Evolutionary conservation across 2,797 vertebrate species (phyloP).

Genomic region (Tympanoctomys barrerae): DNA sequence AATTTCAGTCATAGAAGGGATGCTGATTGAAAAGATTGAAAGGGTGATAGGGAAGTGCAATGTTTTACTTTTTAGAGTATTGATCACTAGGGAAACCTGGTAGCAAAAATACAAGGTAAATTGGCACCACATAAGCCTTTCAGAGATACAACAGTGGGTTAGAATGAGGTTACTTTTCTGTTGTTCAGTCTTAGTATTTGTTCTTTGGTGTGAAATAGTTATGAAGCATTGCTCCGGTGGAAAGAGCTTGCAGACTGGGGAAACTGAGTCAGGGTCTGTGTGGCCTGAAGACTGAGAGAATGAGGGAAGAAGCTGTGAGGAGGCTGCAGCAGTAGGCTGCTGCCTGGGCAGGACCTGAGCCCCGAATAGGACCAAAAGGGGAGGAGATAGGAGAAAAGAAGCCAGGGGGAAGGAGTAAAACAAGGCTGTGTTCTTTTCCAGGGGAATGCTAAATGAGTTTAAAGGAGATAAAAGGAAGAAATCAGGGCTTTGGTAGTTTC

Average conservation of each 20-base stretch:
- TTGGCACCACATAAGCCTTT: not conserved
- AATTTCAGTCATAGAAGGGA: too few species aligned
- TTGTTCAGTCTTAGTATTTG: not conserved
- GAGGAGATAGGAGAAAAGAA: not conserved
- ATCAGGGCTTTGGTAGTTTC: not conserved
- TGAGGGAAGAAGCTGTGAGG: not conserved
- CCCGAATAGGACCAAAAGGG: not conserved
- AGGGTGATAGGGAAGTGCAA: too few species aligned
- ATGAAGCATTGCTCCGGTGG: not conserved
- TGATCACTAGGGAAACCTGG: not conserved
- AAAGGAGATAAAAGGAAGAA: constrained; percentile 13
- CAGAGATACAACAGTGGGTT: not conserved
- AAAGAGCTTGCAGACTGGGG: not conserved
- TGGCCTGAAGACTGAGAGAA: too few species aligned
- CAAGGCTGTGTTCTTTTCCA: not conserved
- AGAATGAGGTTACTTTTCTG: not conserved
- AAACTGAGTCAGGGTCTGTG: not conserved
- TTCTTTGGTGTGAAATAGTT: not conserved
- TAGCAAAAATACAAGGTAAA: constrained; percentile 12
- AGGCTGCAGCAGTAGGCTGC: fast-evolving
- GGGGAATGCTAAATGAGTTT: not conserved
- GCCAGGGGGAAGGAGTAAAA: not conserved
- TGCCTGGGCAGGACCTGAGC: not conserved
- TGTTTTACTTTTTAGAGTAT: not conserved
- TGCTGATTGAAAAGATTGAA: too few species aligned